These are phyloP conservation scores for Pararge aegeria DNA, from an alignment of 1,140 invertebrate species.

Conservation along the genomic window DNA sequence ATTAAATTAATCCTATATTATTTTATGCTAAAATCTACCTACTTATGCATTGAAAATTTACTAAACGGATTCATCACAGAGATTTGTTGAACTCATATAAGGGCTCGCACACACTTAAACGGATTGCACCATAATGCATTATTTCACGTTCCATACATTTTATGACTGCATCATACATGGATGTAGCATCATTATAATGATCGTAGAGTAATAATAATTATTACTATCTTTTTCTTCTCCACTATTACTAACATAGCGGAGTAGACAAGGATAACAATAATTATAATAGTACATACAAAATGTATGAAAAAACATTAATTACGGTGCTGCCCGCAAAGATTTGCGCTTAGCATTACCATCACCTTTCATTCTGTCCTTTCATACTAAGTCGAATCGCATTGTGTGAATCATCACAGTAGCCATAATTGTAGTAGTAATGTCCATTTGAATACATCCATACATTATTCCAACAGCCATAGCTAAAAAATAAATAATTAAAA, in stretches of 20 bases:
- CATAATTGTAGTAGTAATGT: conserved; percentile 46
- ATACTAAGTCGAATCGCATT: conserved; percentile 29
- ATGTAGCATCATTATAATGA: too few relatives aligned
- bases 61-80: conserved; percentile 74
- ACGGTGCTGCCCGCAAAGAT: not conserved
- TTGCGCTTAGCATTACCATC: conserved; percentile 30
- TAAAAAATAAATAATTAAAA: too few relatives aligned
- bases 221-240: too few relatives aligned
- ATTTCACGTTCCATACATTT: not conserved
- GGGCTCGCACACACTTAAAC: not conserved
- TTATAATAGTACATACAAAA: not conserved
- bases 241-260: too few relatives aligned
- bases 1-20: conserved; percentile 32
- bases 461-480: too few relatives aligned
- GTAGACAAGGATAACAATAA: too few relatives aligned
- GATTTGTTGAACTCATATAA: conserved; percentile 55
- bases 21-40: conserved; percentile 33
- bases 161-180: not conserved
- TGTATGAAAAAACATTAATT: not conserved
- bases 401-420: not conserved
- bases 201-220: too few relatives aligned
- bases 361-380: conserved; percentile 55
- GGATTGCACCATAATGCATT: not conserved
- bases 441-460: not conserved
- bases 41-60: conserved; percentile 62